Base-by-base conservation (phyloP, 2,113 vertebrate species). In the Prietella phreatophila region DNA sequence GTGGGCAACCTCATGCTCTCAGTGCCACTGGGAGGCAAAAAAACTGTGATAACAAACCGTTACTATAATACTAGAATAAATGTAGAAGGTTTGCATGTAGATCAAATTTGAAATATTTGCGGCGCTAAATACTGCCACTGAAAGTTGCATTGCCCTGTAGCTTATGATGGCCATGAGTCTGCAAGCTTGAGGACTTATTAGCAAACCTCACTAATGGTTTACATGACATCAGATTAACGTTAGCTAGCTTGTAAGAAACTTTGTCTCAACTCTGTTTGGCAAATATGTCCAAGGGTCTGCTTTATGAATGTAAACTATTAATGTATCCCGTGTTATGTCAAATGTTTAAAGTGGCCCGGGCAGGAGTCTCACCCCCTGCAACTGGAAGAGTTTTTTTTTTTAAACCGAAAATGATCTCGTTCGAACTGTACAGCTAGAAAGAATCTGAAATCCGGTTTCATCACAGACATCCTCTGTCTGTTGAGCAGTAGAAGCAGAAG, bases 391-490 rank as follows among this genome's bases (percentile, higher is more conserved):
- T 42, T 42, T 7, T 6, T 42, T 7, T 67, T 67, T 69, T 56
- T 88, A 50, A 36, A 75, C 83, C 63, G 82, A 78, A 87, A 90
- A 89, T 71, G 50, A 81, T 80, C 85, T 89, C 78, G 36, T 69
- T 79, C 69, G 86, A 85, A 91, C 88, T 86, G 80, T 82, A 80
- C 67, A 84, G 78, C 47, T 71, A 71, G 58, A 79, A 36, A 87
- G 84, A 89, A 86, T 63, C 86, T 91, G 89, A 91, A 86, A 90
- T 82, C 50, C 25, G 69, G 81, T 82, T 92, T 91, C 90, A 84
- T 92, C 73, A 27, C n/a, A 67, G 33, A 65, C 60, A 60, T 86
- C 65, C 75, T 87, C 67, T 88, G 89, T 88, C 80, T 85, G 67
- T 56, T 53, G 47, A 85, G 58, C 67, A 89, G 87, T 76, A 80